Conservation (phyloP, 2,113 vertebrate genomes). For the Paramormyrops kingsleyae region DNA sequence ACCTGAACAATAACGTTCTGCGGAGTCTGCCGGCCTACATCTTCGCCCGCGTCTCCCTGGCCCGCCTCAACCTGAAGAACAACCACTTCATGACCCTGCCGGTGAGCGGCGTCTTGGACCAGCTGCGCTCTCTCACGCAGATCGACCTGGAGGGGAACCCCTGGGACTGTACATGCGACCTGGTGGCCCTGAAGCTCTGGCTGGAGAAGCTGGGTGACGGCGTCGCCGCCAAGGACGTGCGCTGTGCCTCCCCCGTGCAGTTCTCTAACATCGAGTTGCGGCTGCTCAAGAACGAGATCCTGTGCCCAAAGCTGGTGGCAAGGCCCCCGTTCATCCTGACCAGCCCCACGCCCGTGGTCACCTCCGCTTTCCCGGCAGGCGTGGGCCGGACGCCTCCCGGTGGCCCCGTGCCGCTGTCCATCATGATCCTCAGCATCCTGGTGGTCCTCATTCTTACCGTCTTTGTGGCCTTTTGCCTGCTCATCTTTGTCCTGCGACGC, state of each 20-base stretch:
- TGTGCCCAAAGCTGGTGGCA: conserved; percentile 87
- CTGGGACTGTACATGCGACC: conserved; percentile 95
- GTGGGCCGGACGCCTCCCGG: conserved; percentile 84
- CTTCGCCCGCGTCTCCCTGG: conserved; percentile 84
- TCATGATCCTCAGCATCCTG: conserved; percentile 92
- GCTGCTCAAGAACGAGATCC: conserved; percentile 88
- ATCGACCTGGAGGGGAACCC: conserved; percentile 96
- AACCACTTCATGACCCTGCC: conserved; percentile 98
- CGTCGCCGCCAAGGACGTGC: conserved; percentile 85
- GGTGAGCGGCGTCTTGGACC: conserved; percentile 93
- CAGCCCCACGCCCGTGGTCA: conserved; percentile 65
- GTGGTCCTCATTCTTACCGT: conserved; percentile 96
- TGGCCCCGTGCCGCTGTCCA: conserved; percentile 90
- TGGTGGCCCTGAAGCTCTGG: conserved; percentile 94
- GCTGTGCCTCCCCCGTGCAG: conserved; percentile 87
- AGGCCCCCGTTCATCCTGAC: conserved; percentile 79
- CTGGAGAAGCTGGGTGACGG: conserved; percentile 86
- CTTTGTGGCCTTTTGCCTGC: conserved; percentile 94
- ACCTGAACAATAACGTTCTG: conserved; percentile 92
- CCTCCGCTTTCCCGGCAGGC: conserved; percentile 73
- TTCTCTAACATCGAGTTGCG: conserved; percentile 91
- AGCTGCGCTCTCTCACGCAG: conserved; percentile 84
- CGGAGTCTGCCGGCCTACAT: conserved; percentile 87
- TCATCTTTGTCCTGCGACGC: conserved; percentile 88
- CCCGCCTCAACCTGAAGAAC: conserved; percentile 89